Evolutionary conservation across 2,797 vertebrate genomes (phyloP).

Genomic region (Numenius phaeopus): DNA sequence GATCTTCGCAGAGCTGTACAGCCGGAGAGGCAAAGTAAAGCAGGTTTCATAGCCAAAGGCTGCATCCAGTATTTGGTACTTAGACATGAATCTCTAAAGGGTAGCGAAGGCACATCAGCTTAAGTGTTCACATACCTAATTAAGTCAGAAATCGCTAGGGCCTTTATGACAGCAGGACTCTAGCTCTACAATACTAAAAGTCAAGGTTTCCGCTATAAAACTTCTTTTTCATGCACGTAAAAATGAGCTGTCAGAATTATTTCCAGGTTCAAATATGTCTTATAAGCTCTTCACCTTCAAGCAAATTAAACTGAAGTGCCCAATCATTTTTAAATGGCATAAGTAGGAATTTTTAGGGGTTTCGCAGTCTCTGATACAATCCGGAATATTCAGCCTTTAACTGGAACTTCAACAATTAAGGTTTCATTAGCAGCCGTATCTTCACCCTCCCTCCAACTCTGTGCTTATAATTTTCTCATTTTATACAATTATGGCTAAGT

Average conservation of each 20-base stretch:
- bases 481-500: not conserved
- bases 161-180: not conserved
- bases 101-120: not conserved
- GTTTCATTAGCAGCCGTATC: not conserved
- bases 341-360: not conserved
- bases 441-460: not conserved
- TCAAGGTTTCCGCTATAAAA: constrained; percentile 28
- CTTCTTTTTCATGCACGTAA: not conserved
- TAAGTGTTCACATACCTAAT: not conserved
- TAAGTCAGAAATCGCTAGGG: constrained; percentile 24
- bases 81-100: not conserved
- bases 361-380: not conserved
- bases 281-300: constrained; percentile 4
- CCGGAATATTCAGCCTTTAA: not conserved
- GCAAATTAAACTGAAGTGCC: constrained; percentile 55
- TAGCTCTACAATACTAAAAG: not conserved
- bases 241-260: constrained; percentile 47
- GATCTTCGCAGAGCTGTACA: not conserved
- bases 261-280: constrained; percentile 8
- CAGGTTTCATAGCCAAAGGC: not conserved
- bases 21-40: not conserved
- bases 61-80: not conserved
- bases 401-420: not conserved
- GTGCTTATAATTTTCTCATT: not conserved
- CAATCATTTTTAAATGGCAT: constrained; percentile 48